These are phyloP conservation scores for Anodontia alba DNA, from an alignment of 2,888 invertebrate species.

Conservation along the genomic window DNA sequence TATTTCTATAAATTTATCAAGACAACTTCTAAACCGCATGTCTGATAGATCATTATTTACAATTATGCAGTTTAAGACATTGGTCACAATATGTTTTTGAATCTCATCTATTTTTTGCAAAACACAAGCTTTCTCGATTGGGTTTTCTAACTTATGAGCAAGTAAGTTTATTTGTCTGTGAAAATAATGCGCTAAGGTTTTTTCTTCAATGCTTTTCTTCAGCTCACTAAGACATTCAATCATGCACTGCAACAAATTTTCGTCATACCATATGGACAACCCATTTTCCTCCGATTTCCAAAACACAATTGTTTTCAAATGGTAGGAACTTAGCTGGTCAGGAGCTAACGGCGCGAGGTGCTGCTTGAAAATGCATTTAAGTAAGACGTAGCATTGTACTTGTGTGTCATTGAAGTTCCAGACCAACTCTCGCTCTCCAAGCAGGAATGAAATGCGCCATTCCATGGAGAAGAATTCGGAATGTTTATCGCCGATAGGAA, in stretches of 20 bases:
- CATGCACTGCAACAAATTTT: conserved; percentile 14
- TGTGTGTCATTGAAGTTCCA: too few species aligned
- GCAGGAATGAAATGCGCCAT: conserved; percentile 30
- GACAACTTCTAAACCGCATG: not conserved
- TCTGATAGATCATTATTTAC: not conserved
- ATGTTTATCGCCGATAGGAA: conserved; percentile 23
- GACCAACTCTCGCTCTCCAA: conserved; percentile 30
- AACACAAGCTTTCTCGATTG: not conserved
- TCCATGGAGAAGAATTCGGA: conserved; percentile 6
- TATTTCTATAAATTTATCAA: not conserved
- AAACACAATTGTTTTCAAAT: conserved; percentile 31
- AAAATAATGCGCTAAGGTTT: conserved; percentile 24
- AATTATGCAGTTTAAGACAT: not conserved
- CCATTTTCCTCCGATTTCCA: conserved; percentile 34
- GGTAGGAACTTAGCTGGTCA: too few species aligned
- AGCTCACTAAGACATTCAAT: conserved; percentile 12
- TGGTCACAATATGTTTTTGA: not conserved
- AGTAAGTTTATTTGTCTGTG: conserved; percentile 24
- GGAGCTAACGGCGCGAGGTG: conserved; percentile 24
- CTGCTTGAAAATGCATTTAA: conserved; percentile 13
- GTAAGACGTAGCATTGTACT: conserved; percentile 24
- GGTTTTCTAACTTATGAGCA: conserved; percentile 23
- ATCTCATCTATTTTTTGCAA: conserved; percentile 13
- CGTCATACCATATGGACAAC: not conserved
- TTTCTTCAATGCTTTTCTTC: not conserved